Base-by-base conservation (phyloP, 1,140 invertebrate species). In the Procambarus clarkii region DNA sequence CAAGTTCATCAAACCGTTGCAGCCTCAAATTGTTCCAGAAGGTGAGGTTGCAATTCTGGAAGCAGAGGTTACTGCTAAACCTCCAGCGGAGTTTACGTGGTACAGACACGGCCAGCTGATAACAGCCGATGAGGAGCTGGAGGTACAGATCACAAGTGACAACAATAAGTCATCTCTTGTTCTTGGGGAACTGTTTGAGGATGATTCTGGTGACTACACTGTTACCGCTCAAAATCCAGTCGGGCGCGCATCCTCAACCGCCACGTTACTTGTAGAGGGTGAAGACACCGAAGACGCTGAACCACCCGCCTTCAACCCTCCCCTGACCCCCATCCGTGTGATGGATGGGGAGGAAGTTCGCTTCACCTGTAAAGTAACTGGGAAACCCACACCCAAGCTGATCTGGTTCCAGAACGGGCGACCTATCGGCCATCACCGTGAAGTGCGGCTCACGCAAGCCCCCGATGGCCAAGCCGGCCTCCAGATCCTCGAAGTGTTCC, bases 341-440 rank as follows among this genome's bases (percentile, higher is more conserved):
- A 99, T 99, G 98, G 98, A 99, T 94, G 98, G 98, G 74, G 98
- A 99, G 94, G 96, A 97, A 93, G 97, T 98, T 46, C 95, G 96
- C 92, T 96, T 99, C 76, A 96, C 95, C 87, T 98, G 97, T 93
- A 94, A 96, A 94, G 95, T 96, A 80, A 95, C 95, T 80, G 98
- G 97, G n/a, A 96, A 97, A 94, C 98, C 98, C 21, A 97, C 95
- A 54, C 98, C 98, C 5, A 96, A 96, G 93, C 96, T 98, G 24
- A 95, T 96, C 90, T 99, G 98, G 98, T 97, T 96, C 93, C 97
- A 97, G 93, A 96, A 98, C 93, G 95, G 96, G 24, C 95, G 96
- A 93, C 95, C 96, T 79, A 96, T 98, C 81, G 94, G 96, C 93
- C 96, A 97, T 94, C 97, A 97, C 74, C 97, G 97, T 94, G 97